phyloP scores from a whole-genome alignment of 2,888 invertebrate species.

The Idaea aversata region DNA sequence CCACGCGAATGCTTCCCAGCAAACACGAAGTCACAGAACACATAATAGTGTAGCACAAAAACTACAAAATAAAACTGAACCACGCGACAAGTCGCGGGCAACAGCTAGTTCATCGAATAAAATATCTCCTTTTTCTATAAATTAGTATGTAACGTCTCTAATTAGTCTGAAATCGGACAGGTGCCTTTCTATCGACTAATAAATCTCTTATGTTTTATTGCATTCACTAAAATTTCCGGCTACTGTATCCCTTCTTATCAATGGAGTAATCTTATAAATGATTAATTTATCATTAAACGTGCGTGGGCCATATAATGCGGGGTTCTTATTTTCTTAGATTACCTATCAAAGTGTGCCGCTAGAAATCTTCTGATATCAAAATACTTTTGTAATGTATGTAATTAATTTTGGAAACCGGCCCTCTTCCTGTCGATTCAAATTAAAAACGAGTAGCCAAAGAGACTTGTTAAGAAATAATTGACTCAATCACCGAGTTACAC shows the following conservation, averaged over 20 bases:
- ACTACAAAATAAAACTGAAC: too few relatives aligned
- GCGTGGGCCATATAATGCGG: constrained; percentile 29
- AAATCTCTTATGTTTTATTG: constrained; percentile 31
- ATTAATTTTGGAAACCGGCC: constrained; percentile 55
- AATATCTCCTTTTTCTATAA: not conserved
- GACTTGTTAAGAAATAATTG: constrained; percentile 48
- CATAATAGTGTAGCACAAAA: too few relatives aligned
- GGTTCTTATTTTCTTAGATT: not conserved
- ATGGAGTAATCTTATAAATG: constrained; percentile 29
- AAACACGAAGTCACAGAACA: too few relatives aligned
- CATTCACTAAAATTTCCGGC: constrained; percentile 31
- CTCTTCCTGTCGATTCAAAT: constrained; percentile 50
- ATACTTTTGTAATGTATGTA: constrained; percentile 46
- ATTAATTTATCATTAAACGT: constrained; percentile 29
- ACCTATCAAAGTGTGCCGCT: constrained; percentile 35
- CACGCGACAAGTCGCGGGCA: too few relatives aligned
- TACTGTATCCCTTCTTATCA: constrained; percentile 29
- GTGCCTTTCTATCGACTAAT: constrained; percentile 22
- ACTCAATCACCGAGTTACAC: constrained; percentile 28
- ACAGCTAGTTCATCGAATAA: not conserved
- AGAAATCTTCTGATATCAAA: constrained; percentile 28
- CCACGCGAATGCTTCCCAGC: too few relatives aligned
- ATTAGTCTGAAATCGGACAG: constrained; percentile 25
- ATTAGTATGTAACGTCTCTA: constrained; percentile 5
- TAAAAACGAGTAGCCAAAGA: constrained; percentile 40